phyloP scores from a whole-genome alignment of 2,797 vertebrate genomes.

The Phyllotis vaccarum region DNA sequence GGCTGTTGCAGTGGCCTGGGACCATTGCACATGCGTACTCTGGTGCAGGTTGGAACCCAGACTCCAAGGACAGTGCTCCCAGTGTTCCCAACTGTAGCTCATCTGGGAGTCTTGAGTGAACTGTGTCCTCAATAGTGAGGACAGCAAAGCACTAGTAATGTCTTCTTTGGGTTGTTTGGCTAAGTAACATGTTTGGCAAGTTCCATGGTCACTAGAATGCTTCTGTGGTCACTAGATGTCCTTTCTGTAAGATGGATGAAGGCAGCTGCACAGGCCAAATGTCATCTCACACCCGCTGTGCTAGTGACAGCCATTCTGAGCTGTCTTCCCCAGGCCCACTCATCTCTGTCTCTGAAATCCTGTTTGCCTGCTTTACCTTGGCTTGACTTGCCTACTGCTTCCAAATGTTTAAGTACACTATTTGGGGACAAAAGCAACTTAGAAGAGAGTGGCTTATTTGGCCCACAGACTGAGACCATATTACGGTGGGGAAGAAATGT shows the following conservation, averaged over 20 bases:
- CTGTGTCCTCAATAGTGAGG: too few species aligned
- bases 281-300: background rate
- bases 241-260: background rate
- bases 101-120: background rate
- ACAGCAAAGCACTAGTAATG: background rate
- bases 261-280: background rate
- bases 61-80: background rate
- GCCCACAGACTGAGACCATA: background rate
- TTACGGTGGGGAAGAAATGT: accelerated
- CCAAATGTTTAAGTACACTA: background rate
- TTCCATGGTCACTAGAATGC: background rate
- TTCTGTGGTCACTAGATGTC: background rate
- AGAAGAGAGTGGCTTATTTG: background rate
- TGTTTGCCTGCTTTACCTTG: background rate
- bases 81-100: background rate
- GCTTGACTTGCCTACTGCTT: background rate
- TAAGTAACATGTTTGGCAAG: background rate
- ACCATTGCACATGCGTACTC: too few species aligned
- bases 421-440: background rate
- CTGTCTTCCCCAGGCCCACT: background rate
- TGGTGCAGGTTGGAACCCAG: background rate
- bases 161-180: background rate
- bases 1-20: background rate
- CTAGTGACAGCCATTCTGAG: too few species aligned
- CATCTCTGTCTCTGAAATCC: background rate